phyloP scores from a whole-genome alignment of 2,797 vertebrate genomes.

The Centroberyx gerrardi region DNA sequence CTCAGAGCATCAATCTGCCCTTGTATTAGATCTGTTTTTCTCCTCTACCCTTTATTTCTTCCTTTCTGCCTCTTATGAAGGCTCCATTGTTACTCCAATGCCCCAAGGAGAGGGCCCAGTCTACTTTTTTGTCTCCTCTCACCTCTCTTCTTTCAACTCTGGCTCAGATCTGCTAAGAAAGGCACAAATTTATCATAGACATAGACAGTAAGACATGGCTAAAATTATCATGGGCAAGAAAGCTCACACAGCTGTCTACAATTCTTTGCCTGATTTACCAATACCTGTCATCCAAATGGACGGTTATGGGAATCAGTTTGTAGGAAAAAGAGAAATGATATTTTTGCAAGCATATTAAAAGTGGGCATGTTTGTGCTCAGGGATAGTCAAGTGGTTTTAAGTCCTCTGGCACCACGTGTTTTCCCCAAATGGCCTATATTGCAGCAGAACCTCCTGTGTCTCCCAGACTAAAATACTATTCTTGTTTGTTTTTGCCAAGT shows the following conservation, averaged over 20 bases:
- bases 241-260: slow-evolving; percentile 22
- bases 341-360: slow-evolving; percentile 6
- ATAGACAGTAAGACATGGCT: not conserved
- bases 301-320: not conserved
- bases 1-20: slow-evolving; percentile 23
- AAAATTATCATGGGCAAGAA: slow-evolving; percentile 31
- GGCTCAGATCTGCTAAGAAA: slow-evolving; percentile 37
- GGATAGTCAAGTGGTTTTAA: not conserved
- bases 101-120: not conserved
- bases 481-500: too few relatives aligned
- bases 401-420: slow-evolving; percentile 10
- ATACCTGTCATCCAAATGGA: slow-evolving; percentile 3
- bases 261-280: slow-evolving; percentile 35
- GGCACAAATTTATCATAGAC: slow-evolving; percentile 21
- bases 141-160: slow-evolving; percentile 33
- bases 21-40: slow-evolving; percentile 31
- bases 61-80: slow-evolving; percentile 38
- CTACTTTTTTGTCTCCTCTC: slow-evolving; percentile 25
- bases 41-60: not conserved
- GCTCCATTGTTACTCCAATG: slow-evolving; percentile 42
- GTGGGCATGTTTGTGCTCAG: not conserved
- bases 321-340: not conserved
- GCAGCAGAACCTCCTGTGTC: too few relatives aligned
- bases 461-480: too few relatives aligned
- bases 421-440: too few relatives aligned